Conservation (phyloP, 2,113 vertebrate genomes). For the Trinectes maculatus region DNA sequence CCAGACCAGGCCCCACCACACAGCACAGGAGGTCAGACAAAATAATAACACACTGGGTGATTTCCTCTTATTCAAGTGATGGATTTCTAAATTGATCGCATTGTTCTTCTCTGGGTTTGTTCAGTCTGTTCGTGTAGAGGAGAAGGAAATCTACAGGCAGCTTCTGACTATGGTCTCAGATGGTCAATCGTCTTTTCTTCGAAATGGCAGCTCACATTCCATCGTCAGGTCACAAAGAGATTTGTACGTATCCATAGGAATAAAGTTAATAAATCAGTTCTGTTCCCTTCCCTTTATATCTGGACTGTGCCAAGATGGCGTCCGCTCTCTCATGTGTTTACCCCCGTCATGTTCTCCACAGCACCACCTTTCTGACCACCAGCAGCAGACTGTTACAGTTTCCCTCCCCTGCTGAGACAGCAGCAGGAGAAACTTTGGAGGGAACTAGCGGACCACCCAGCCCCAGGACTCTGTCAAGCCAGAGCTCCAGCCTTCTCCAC, state of each 20-base stretch:
- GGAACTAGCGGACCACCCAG: conserved; percentile 72
- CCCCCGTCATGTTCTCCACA: conserved; percentile 40
- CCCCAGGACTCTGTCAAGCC: conserved; percentile 69
- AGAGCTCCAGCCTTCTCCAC: conserved; percentile 75
- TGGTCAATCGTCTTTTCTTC: conserved; percentile 75
- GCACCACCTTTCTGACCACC: conserved; percentile 81
- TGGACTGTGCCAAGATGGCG: not conserved
- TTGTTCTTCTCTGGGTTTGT: conserved; percentile 14
- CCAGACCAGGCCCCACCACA: conserved; percentile 57
- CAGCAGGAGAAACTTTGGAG: conserved; percentile 67
- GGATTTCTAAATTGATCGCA: not conserved
- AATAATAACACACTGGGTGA: not conserved
- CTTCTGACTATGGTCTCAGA: conserved; percentile 90
- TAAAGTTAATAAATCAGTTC: not conserved
- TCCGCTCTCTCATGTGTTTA: not conserved
- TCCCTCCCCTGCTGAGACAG: conserved; percentile 68
- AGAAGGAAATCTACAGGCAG: conserved; percentile 93
- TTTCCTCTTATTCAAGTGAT: not conserved
- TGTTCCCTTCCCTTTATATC: not conserved
- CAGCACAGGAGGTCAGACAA: conserved; percentile 80
- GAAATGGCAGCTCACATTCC: conserved; percentile 71
- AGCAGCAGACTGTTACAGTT: conserved; percentile 71
- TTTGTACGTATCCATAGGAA: conserved; percentile 74
- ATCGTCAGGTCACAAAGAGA: conserved; percentile 81
- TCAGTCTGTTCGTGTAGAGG: conserved; percentile 90